Evolutionary conservation across 1,140 invertebrate species (phyloP), one percentile per base, ranked within the genome.

Genomic region (Diorhabda elongata): DNA sequence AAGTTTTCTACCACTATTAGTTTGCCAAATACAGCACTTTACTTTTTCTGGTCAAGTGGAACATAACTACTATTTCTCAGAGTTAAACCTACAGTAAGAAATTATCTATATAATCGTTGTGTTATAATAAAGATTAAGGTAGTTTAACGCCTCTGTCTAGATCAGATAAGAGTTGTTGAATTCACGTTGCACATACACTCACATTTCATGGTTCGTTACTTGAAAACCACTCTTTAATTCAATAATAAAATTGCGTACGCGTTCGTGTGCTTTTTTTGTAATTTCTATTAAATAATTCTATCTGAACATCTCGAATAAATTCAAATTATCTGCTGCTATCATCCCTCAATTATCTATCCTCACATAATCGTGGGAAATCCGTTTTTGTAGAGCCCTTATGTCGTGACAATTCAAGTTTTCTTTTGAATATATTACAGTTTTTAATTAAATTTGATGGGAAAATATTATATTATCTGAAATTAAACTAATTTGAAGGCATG

Each of bases 251-350:
- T 52, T 52, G 47, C 47, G 47, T 52, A 52, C 47, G 47, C 47
- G 6, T 52, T n/a, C 47, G 47, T 52, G 47, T 52, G n/a, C 47
- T 6, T 52, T 52, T 52, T 52, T 52, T 52, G n/a, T 6, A 6
- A n/a, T 52, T 52, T 52, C 47, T 52, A 52, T 52, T n/a, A 52
- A 52, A 52, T 52, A 52, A 52, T 52, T 52, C n/a, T n/a, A 52
- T 52, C 47, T 8, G n/a, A 52, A 52, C 47, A 52, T 52, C 47
- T 52, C 47, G n/a, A 52, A 52, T 52, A n/a, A 52, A 52, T 52
- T 52, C 47, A 52, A 52, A 52, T 52, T 52, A 52, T 26, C 26
- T 26, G 26, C 1, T 26, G 26, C 26, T 26, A 26, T 52, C 47
- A 52, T 52, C 47, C 47, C 47, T 52, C n/a, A 52, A 52, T 52